Conservation (phyloP, 1,140 invertebrate species). For the Micrasema longulum region DNA sequence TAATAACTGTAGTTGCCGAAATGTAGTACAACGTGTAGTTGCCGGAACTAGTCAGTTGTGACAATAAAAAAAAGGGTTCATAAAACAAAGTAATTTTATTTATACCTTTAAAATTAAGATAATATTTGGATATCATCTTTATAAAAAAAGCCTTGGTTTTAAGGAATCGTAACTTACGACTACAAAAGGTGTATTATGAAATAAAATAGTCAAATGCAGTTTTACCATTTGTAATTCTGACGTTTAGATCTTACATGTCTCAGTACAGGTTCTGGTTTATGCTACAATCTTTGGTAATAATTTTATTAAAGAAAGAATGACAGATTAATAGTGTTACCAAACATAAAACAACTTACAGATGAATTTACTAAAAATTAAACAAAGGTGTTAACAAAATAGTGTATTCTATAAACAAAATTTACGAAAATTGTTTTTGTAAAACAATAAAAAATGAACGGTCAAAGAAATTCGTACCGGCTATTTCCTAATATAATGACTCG, state of each 20-base stretch:
- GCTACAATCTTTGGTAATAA: conserved; percentile 39
- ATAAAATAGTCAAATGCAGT: conserved; percentile 15
- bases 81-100: no score
- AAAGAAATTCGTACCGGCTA: conserved; percentile 14
- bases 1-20: no score
- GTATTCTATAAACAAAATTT: conserved; percentile 28
- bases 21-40: no score
- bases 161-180: no score
- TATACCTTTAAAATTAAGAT: no score
- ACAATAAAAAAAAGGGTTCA: no score
- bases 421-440: conserved; percentile 43
- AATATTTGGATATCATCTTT: no score
- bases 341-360: conserved; percentile 37
- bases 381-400: conserved; percentile 12
- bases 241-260: conserved; percentile 23
- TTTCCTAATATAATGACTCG: conserved; percentile 23
- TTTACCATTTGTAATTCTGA: conserved; percentile 39
- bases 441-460: conserved; percentile 44
- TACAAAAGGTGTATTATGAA: no score
- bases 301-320: conserved; percentile 30
- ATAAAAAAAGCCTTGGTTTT: no score
- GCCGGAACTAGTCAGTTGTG: no score
- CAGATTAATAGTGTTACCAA: conserved; percentile 25
- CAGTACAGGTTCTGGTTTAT: conserved; percentile 31
- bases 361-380: conserved; percentile 21